Base-by-base conservation (phyloP, 2,888 invertebrate species). In the Temnothorax rugatulus region DNA sequence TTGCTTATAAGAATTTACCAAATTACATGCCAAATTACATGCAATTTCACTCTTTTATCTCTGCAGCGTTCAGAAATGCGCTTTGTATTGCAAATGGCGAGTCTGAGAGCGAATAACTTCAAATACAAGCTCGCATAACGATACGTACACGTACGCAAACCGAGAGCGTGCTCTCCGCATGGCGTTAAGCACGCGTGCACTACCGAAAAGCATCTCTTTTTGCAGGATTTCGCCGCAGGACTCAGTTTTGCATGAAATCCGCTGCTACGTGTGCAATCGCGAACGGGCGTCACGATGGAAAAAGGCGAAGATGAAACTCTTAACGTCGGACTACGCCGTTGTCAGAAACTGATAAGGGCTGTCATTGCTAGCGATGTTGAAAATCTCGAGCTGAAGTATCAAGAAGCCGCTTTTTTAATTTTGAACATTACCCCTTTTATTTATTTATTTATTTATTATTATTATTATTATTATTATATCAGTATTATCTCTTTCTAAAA, bases 121-220 rank as follows among this genome's bases (percentile, higher is more conserved):
- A 91, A 92, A 92, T 85, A 90, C 1, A 86, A 92, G 91, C 91
- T 90, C 91, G 91, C 90, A 90, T 91, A 88, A 66, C 38, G 13
- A 91, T 82, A 57, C n/a, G 15, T 21, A 88, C 86, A 79, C 66
- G 57, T 13, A 88, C 85, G 88, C 84, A 85, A 84, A 79, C 74
- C 64, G 83, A 88, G 83, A 9, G 11, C 59, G 59, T 82, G 83
- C 75, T 82, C 79, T 86, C 71, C 77, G 82, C 59, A 66, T 84
- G 84, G 63, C 73, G 76, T 66, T 76, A 76, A 77, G 75, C 75
- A 73, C 88, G 68, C 69, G 79, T 82, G 69, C 64, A 76, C 57
- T 64, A 50, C 29, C 75, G 52, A 77, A 59, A 44, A 68, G 57
- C 61, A 82, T 38, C 54, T 54, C 47, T 47, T 76, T 82, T 71